Evolutionary conservation across 2,888 invertebrate species (phyloP).

Genomic region (Alloscopus bannaensis): DNA sequence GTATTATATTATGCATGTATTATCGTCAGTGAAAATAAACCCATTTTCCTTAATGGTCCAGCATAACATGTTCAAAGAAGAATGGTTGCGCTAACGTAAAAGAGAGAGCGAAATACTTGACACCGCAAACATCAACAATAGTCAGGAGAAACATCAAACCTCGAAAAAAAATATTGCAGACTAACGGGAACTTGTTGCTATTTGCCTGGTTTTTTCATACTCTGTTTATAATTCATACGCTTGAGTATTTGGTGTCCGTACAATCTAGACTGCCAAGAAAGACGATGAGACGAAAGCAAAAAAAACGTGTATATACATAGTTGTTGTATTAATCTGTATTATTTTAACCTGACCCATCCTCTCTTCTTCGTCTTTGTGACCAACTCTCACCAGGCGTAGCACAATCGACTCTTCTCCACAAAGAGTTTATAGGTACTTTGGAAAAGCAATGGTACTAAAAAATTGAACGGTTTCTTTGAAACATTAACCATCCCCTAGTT

Average conservation of each 20-base stretch:
- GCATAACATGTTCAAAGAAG: not conserved
- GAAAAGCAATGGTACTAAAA: slow-evolving; percentile 4
- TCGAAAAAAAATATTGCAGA: slow-evolving; percentile 12
- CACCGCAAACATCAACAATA: slow-evolving; percentile 37
- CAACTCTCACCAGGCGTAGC: no score
- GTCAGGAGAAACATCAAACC: slow-evolving; percentile 6
- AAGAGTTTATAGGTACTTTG: no score
- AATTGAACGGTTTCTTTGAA: slow-evolving; percentile 17
- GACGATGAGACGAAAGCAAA: slow-evolving; percentile 4
- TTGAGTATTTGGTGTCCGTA: slow-evolving; percentile 2
- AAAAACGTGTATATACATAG: slow-evolving; percentile 16
- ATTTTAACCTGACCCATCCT: slow-evolving; percentile 31
- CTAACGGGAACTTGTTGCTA: slow-evolving; percentile 11
- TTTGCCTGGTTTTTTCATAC: not conserved
- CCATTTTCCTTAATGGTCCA: slow-evolving; percentile 18
- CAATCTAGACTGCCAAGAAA: no score
- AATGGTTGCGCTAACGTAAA: slow-evolving; percentile 1
- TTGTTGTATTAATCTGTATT: slow-evolving; percentile 31
- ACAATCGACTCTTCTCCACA: no score
- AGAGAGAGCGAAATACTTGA: slow-evolving; percentile 13
- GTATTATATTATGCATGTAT: not conserved
- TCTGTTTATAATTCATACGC: not conserved
- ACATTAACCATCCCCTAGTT: slow-evolving; percentile 1
- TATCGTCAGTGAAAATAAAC: slow-evolving; percentile 13
- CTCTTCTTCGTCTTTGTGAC: no score